These are phyloP conservation scores for Arrhopalites spinosus DNA, from an alignment of 2,888 invertebrate species.

Conservation along the genomic window DNA sequence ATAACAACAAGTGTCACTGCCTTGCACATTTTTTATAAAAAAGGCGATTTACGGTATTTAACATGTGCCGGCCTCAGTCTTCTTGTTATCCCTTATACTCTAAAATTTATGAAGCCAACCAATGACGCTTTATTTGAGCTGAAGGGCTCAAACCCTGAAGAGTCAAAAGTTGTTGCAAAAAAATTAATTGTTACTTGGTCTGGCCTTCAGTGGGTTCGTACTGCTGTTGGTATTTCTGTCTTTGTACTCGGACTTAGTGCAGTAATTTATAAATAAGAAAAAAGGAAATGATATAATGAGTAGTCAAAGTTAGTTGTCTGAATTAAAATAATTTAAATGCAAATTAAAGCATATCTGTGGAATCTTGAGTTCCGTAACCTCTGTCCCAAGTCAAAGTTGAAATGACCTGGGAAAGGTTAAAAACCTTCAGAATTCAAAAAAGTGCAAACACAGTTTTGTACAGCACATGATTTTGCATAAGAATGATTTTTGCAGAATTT, in stretches of 20 bases:
- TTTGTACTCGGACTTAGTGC: constrained; percentile 24
- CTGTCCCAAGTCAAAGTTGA: too few relatives aligned
- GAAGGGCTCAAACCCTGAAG: constrained; percentile 27
- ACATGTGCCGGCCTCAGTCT: constrained; percentile 3
- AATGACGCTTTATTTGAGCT: constrained; percentile 28
- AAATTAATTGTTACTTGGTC: constrained; percentile 33
- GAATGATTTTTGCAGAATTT: too few relatives aligned
- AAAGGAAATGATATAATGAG: too few relatives aligned
- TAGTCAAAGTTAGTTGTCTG: too few relatives aligned
- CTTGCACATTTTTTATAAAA: constrained; percentile 23
- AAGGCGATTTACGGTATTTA: constrained; percentile 28
- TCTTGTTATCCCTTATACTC: constrained; percentile 24
- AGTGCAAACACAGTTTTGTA: too few relatives aligned
- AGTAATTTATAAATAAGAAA: constrained; percentile 23
- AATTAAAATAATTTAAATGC: too few relatives aligned
- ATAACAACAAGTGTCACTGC: constrained; percentile 7
- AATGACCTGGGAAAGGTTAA: too few relatives aligned
- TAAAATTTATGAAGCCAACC: constrained; percentile 35
- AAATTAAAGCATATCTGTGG: too few relatives aligned
- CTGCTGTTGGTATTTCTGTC: constrained; percentile 26
- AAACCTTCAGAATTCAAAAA: too few relatives aligned
- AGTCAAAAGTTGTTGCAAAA: constrained; percentile 10
- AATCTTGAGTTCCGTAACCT: too few relatives aligned
- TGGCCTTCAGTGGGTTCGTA: constrained; percentile 36
- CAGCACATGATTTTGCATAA: too few relatives aligned